Evolutionary conservation across 2,888 invertebrate species (phyloP).

Genomic region (Hybos culiciformis): DNA sequence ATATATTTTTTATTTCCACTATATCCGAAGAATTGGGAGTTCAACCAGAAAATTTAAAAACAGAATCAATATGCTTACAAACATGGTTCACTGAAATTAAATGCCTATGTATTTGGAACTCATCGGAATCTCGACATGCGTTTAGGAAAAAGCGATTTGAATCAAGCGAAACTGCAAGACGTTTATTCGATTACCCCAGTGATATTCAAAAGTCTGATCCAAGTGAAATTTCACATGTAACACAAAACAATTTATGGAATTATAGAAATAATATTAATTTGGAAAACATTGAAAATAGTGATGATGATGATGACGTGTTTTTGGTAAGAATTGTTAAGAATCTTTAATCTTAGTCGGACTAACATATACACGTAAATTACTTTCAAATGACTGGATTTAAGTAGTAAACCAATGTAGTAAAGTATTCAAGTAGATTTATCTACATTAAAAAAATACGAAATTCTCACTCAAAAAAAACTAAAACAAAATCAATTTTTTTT

Average conservation of each 20-base stretch:
- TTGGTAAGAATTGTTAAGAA: constrained; percentile 25
- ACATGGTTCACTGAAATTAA: constrained; percentile 44
- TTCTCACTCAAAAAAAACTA: not conserved
- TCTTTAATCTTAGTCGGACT: no score
- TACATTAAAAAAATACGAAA: no score
- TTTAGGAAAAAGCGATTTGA: constrained; percentile 37
- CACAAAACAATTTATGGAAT: no score
- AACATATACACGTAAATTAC: no score
- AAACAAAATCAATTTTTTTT: not conserved
- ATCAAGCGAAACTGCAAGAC: constrained; percentile 21
- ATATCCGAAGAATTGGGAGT: constrained; percentile 15
- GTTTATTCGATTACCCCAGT: constrained; percentile 3
- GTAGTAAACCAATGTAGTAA: no score
- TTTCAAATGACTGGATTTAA: no score
- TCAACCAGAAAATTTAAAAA: constrained; percentile 38
- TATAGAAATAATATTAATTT: no score
- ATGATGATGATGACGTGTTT: constrained; percentile 25
- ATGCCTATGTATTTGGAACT: constrained; percentile 51
- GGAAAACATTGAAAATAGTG: constrained; percentile 17
- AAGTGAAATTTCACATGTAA: no score
- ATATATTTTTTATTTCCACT: not conserved
- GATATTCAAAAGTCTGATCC: constrained; percentile 10
- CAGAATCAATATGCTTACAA: constrained; percentile 43
- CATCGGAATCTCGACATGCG: constrained; percentile 24
- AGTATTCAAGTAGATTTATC: no score